phyloP scores from a whole-genome alignment of 2,797 vertebrate species.

The Danio choprae region DNA sequence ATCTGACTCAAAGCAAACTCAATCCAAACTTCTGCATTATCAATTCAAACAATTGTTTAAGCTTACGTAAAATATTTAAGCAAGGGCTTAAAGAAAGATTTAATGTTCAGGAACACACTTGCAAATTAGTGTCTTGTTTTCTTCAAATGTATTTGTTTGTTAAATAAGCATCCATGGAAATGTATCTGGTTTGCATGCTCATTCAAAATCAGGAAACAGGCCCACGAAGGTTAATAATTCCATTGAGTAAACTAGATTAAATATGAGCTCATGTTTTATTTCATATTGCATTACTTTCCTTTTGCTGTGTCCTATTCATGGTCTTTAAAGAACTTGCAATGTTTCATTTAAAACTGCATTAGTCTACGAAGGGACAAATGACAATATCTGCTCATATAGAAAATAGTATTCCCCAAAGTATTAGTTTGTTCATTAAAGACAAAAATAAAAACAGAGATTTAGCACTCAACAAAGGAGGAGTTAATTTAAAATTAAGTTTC shows the following conservation, averaged over 20 bases:
- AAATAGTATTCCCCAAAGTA: not conserved
- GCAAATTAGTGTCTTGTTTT: slow-evolving; percentile 55
- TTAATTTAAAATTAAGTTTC: not conserved
- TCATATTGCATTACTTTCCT: not conserved
- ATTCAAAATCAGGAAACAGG: slow-evolving; percentile 75
- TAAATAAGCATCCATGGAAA: slow-evolving; percentile 49
- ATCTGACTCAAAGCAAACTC: not conserved
- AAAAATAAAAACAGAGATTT: not conserved
- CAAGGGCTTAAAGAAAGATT: not conserved
- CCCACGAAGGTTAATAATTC: slow-evolving; percentile 19
- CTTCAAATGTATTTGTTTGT: slow-evolving; percentile 58
- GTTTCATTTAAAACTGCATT: not conserved
- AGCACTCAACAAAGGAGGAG: not conserved
- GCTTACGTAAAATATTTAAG: not conserved
- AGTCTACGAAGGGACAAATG: not conserved
- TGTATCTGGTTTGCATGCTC: slow-evolving; percentile 59
- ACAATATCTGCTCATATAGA: not conserved
- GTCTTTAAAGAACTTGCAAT: not conserved
- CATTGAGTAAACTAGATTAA: not conserved
- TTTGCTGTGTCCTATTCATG: not conserved
- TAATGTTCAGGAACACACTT: slow-evolving; percentile 21
- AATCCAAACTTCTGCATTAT: not conserved
- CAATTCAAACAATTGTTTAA: too few relatives aligned
- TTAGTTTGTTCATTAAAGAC: not conserved
- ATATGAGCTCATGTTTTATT: not conserved